Percentiles rank a stretch among this genome's conserved stretches.
Evolutionary conservation across 2,888 invertebrate genomes (phyloP).

Genomic region (Cartodere bifasciata): DNA sequence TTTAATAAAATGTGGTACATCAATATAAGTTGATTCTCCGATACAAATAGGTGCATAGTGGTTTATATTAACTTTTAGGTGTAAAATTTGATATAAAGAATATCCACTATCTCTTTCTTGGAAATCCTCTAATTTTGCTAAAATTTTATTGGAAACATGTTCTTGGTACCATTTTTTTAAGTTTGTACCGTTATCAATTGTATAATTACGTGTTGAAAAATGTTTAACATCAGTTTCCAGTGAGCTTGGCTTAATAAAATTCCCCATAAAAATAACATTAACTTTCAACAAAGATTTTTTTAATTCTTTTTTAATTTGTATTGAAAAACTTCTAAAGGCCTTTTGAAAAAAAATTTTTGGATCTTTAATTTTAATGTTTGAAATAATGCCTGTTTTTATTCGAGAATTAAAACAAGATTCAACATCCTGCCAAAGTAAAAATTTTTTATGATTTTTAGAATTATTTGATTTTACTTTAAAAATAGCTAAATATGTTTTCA

Average conservation of each 20-base stretch:
- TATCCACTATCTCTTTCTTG: slow-evolving; percentile 14
- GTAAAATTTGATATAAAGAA: slow-evolving; percentile 14
- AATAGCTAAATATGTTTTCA: no score
- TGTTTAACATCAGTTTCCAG: slow-evolving; percentile 5
- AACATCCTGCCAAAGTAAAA: no score
- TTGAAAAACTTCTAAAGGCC: no score
- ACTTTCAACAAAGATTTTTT: slow-evolving; percentile 6
- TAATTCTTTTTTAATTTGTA: no score
- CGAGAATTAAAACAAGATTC: no score
- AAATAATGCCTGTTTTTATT: no score
- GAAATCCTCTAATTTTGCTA: slow-evolving; percentile 13
- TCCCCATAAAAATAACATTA: slow-evolving; percentile 6
- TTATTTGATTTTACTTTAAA: no score
- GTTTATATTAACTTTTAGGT: slow-evolving; percentile 15
- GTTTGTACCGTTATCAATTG: slow-evolving; percentile 4
- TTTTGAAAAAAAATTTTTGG: no score
- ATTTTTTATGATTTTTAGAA: no score
- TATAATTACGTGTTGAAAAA: slow-evolving; percentile 8
- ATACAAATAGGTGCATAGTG: slow-evolving; percentile 12
- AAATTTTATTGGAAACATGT: slow-evolving; percentile 4
- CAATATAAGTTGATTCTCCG: slow-evolving; percentile 10
- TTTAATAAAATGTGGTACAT: slow-evolving; percentile 14
- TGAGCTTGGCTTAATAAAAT: slow-evolving; percentile 4
- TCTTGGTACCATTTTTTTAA: slow-evolving; percentile 5
- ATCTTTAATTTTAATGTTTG: no score